Evolutionary conservation across 2,113 vertebrate genomes (phyloP), one percentile per base, ranked within the genome.

Genomic region (Erythrocercus mccallii): DNA sequence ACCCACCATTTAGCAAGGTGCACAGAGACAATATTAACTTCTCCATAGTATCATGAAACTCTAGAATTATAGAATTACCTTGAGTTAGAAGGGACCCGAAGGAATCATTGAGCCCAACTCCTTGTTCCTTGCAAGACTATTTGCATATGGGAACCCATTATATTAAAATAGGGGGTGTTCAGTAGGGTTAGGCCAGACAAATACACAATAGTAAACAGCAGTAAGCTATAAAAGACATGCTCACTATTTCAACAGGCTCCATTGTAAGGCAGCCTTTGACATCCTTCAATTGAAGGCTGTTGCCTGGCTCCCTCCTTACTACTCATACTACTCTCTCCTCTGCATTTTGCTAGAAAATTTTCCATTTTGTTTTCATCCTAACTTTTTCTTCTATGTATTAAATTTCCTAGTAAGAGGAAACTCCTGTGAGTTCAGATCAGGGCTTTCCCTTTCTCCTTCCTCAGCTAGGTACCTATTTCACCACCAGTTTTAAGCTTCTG

Each of bases 11-110:
- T 20, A 44, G 24, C 17, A 30, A 38, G 31, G 58, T 8, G 40
- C 20, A 37, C 3, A 42, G 33, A 62, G 28, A 68, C 23, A 68
- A 30, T 38, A 56, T 42, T 25, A 60, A 38, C 16, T 83, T 51
- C 13, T 15, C 11, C 2, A 0, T 6, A 45, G 9, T 14, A 38
- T 15, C 15, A 11, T 2, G 31, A n/a, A 60, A 68, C 4, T 18
- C 5, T 10, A 47, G 78, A 65, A 65, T 28, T 22, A 25, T 7
- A 20, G 25, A 71, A 14, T 19, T 40, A 45, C 19, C 7, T 47
- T n/a, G 31, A 50, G 33, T 56, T 79, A 19, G 48, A 93, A 70
- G 17, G 24, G 14, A 50, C 6, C 2, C 28, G 45, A 6, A 71
- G 45, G 38, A 14, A 50, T 22, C 40, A 50, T 4, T 0, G 1